phyloP scores from a whole-genome alignment of 2,888 invertebrate species.

The Nudaria mundana region DNA sequence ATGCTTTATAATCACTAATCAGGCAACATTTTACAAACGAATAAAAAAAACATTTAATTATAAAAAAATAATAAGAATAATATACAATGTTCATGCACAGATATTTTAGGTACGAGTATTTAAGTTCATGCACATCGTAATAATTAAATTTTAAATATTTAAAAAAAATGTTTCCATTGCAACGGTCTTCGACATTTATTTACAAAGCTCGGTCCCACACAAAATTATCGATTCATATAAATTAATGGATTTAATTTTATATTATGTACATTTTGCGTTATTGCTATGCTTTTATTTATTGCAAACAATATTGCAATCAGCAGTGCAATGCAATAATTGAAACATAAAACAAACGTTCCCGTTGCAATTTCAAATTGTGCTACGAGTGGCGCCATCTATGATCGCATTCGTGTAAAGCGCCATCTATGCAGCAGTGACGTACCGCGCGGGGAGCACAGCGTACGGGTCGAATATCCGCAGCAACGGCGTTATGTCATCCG shows the following conservation, averaged over 20 bases:
- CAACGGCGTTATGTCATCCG: slow-evolving; percentile 88
- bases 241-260: slow-evolving; percentile 21
- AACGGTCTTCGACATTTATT: slow-evolving; percentile 24
- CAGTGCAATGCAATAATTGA: slow-evolving; percentile 35
- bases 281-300: slow-evolving; percentile 11
- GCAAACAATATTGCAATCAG: slow-evolving; percentile 23
- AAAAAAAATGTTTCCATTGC: slow-evolving; percentile 9
- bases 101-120: no score
- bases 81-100: no score
- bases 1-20: slow-evolving; percentile 31
- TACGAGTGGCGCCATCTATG: slow-evolving; percentile 59
- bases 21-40: slow-evolving; percentile 19
- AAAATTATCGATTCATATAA: slow-evolving; percentile 15
- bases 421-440: slow-evolving; percentile 74
- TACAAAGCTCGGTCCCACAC: slow-evolving; percentile 33
- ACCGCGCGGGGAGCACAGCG: slow-evolving; percentile 80
- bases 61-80: no score
- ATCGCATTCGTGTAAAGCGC: slow-evolving; percentile 59
- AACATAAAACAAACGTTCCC: slow-evolving; percentile 15
- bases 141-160: slow-evolving; percentile 9
- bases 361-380: slow-evolving; percentile 15
- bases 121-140: slow-evolving; percentile 18
- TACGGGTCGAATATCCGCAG: slow-evolving; percentile 89
- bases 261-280: slow-evolving; percentile 16
- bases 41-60: slow-evolving; percentile 13